Conservation (phyloP, 2,888 invertebrate species). For the Heliconius ethilla region DNA sequence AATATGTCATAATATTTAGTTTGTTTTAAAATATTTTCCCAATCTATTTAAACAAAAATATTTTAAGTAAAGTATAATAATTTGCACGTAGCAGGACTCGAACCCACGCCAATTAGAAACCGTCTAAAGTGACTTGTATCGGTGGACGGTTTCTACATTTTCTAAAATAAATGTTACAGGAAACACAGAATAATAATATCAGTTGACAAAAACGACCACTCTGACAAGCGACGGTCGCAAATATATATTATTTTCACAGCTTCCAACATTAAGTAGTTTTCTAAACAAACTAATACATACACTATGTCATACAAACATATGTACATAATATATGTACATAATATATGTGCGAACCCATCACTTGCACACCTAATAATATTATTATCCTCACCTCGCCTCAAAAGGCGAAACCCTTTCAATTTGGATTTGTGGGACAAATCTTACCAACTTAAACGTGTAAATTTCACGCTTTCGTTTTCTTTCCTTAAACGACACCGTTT, state of each 20-base stretch:
- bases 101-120: too few relatives aligned
- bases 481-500: constrained; percentile 40
- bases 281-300: background rate
- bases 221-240: too few relatives aligned
- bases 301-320: background rate
- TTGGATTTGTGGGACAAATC: constrained; percentile 27
- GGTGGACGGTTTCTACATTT: background rate
- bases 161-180: background rate
- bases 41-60: too few relatives aligned
- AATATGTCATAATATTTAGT: too few relatives aligned
- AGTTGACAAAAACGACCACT: background rate
- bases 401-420: constrained; percentile 10
- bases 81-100: background rate
- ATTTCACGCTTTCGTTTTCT: constrained; percentile 33
- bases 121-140: too few relatives aligned
- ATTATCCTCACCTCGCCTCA: background rate
- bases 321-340: background rate
- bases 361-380: background rate
- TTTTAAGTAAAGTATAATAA: too few relatives aligned
- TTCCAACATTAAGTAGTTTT: background rate
- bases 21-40: too few relatives aligned
- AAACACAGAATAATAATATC: background rate
- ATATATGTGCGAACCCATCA: background rate
- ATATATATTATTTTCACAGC: background rate
- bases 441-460: constrained; percentile 36